A percentile compares a stretch with the other conserved stretches of the same genome.
phyloP scores from a whole-genome alignment of 2,113 vertebrate genomes.

The Eudyptes chrysolophus region DNA sequence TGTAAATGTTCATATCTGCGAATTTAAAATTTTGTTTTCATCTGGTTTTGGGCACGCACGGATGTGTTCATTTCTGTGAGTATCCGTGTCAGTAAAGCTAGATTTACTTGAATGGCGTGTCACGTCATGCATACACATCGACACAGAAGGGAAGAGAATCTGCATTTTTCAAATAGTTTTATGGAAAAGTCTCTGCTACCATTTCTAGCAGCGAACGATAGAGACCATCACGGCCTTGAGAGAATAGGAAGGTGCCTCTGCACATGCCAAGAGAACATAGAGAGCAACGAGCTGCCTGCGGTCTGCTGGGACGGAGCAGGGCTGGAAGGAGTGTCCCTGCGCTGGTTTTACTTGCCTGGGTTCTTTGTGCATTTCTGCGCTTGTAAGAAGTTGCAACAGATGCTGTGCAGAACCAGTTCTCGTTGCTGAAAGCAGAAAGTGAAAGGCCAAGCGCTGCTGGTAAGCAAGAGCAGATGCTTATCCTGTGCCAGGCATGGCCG shows the following conservation, averaged over 20 bases:
- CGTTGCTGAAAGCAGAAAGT: slow-evolving; percentile 20
- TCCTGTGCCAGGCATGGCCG: neutral
- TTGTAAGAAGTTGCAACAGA: neutral
- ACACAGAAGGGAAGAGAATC: neutral
- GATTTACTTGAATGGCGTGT: neutral
- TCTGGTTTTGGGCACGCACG: neutral
- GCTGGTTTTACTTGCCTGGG: neutral
- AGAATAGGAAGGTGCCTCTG: neutral
- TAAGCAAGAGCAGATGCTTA: slow-evolving; percentile 18
- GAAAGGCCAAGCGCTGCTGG: slow-evolving; percentile 30
- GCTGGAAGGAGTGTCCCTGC: neutral
- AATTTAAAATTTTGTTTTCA: neutral
- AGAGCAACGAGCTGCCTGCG: neutral
- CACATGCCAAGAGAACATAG: rapidly evolving
- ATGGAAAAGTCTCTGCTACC: neutral
- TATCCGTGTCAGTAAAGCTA: neutral
- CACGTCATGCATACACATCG: neutral
- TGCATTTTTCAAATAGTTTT: slow-evolving; percentile 12
- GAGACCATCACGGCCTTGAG: rapidly evolving
- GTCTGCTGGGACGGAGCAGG: neutral
- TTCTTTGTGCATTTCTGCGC: neutral
- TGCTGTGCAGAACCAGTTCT: neutral
- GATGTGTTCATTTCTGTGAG: neutral
- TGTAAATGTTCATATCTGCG: neutral
- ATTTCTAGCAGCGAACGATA: neutral